These are phyloP conservation scores for Cecidostiba fungosa DNA, from an alignment of 2,888 invertebrate genomes.

Conservation along the genomic window DNA sequence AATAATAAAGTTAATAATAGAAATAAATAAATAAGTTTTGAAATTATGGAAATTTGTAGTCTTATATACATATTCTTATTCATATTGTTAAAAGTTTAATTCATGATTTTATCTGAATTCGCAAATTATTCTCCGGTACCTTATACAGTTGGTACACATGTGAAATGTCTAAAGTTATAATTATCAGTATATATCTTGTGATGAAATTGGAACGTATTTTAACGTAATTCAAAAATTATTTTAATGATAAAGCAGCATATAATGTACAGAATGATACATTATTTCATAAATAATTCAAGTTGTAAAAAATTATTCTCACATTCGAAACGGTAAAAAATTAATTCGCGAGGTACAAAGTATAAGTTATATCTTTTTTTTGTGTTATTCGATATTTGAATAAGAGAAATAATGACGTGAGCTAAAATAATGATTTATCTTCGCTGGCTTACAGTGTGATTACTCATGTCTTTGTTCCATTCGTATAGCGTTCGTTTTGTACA, in stretches of 20 bases:
- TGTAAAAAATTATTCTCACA: background rate
- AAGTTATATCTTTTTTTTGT: background rate
- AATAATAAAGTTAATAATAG: too few species aligned
- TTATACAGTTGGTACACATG: background rate
- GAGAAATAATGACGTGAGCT: background rate
- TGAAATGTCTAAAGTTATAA: too few species aligned
- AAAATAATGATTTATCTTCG: background rate
- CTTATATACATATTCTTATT: too few species aligned
- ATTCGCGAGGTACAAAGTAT: background rate
- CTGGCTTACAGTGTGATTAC: background rate
- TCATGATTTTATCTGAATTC: background rate
- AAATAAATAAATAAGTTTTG: background rate
- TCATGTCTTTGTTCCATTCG: constrained; percentile 25
- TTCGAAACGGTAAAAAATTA: background rate
- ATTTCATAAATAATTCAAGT: background rate
- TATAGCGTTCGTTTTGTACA: constrained; percentile 23
- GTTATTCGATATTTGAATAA: background rate
- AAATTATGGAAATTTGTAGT: background rate
- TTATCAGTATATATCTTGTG: too few species aligned
- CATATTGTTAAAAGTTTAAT: background rate
- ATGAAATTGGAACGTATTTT: too few species aligned
- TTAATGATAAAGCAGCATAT: too few species aligned
- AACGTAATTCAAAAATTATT: too few species aligned
- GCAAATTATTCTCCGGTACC: too few species aligned
- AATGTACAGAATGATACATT: background rate